phyloP scores from a whole-genome alignment of 2,797 vertebrate genomes.

The Microhierax caerulescens region DNA sequence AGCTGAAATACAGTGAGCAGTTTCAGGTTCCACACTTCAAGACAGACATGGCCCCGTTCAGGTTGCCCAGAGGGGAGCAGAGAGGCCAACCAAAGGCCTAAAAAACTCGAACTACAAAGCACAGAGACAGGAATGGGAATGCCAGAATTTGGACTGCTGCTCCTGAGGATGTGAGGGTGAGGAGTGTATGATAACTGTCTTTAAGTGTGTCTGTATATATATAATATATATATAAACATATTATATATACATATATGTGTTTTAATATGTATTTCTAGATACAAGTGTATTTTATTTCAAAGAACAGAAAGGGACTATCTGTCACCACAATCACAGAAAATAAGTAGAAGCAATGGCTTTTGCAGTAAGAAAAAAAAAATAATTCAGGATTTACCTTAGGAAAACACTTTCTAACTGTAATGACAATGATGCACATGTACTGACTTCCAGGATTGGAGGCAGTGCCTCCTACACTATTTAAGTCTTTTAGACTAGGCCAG shows the following conservation, averaged over 20 bases:
- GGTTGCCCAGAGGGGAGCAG: background rate
- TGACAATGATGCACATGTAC: background rate
- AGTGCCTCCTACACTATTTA: background rate
- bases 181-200: background rate
- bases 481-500: background rate
- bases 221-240: background rate
- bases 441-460: background rate
- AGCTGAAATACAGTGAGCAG: background rate
- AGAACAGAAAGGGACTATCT: background rate
- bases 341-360: background rate
- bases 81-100: background rate
- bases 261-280: background rate
- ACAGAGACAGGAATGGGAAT: background rate
- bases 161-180: background rate
- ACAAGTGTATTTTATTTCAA: background rate
- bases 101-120: background rate
- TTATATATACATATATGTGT: background rate
- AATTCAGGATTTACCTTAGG: background rate
- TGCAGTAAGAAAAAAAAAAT: background rate
- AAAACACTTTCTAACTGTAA: background rate
- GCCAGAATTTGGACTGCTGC: background rate
- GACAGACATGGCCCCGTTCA: background rate
- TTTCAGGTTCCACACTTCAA: background rate
- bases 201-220: rapidly evolving
- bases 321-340: background rate